Percentiles rank a stretch among this genome's conserved stretches.
Conservation (phyloP, 2,797 vertebrate genomes). For the Cynodonichthys magdalenae region DNA sequence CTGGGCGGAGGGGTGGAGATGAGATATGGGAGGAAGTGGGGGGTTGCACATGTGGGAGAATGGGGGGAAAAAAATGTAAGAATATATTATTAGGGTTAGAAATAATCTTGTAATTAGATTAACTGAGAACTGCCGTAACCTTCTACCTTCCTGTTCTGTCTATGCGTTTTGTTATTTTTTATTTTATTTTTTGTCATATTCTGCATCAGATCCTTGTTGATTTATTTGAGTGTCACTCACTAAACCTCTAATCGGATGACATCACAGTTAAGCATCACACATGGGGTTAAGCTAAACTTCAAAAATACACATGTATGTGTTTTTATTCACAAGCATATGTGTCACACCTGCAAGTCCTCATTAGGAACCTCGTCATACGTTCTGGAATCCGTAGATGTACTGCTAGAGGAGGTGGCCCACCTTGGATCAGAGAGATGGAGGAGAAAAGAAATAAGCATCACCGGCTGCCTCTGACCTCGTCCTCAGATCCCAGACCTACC, state of each 20-base stretch:
- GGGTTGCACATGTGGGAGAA: slow-evolving; percentile 38
- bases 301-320: background rate
- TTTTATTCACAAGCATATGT: background rate
- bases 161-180: slow-evolving; percentile 8
- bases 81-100: slow-evolving; percentile 11
- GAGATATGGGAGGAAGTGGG: background rate
- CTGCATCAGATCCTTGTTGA: slow-evolving; percentile 36
- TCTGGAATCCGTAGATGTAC: slow-evolving; percentile 82
- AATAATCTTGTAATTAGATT: slow-evolving; percentile 27
- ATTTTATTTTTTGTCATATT: background rate
- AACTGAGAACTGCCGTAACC: slow-evolving; percentile 32
- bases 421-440: slow-evolving; percentile 62
- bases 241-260: slow-evolving; percentile 33
- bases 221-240: slow-evolving; percentile 41
- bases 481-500: background rate
- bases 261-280: slow-evolving; percentile 39
- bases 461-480: slow-evolving; percentile 25
- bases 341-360: slow-evolving; percentile 87
- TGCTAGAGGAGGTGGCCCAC: slow-evolving; percentile 86
- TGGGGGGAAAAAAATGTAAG: slow-evolving; percentile 14
- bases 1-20: slow-evolving; percentile 47
- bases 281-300: background rate
- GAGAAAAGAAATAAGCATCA: slow-evolving; percentile 12
- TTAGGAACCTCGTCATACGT: slow-evolving; percentile 94
- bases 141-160: slow-evolving; percentile 50